These are phyloP conservation scores for Trematocara nigrifrons DNA, from an alignment of 2,113 vertebrate genomes.

Conservation along the genomic window DNA sequence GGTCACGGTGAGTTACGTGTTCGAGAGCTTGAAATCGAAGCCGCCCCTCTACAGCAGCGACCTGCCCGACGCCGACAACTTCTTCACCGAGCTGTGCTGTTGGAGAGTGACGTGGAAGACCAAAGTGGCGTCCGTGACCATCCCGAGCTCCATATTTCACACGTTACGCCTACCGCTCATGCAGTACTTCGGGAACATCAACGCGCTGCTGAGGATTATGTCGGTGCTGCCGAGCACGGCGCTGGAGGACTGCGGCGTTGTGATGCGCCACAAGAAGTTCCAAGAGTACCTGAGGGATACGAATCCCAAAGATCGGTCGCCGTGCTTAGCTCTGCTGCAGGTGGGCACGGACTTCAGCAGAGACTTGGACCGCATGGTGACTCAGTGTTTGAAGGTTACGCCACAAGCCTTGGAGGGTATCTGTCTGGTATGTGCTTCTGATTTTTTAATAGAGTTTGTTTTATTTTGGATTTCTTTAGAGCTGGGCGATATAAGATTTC, in stretches of 20 bases:
- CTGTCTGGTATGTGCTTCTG: slow-evolving; percentile 65
- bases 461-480: not conserved
- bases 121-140: slow-evolving; percentile 87
- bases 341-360: slow-evolving; percentile 73
- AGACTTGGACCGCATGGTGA: slow-evolving; percentile 77
- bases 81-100: slow-evolving; percentile 91
- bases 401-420: slow-evolving; percentile 76
- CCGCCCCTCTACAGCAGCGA: slow-evolving; percentile 88
- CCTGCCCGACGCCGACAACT: slow-evolving; percentile 89
- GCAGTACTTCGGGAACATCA: slow-evolving; percentile 93
- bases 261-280: slow-evolving; percentile 80
- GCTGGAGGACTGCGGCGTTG: slow-evolving; percentile 83
- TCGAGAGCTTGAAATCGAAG: slow-evolving; percentile 85
- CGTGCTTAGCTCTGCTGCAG: slow-evolving; percentile 83
- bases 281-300: slow-evolving; percentile 85
- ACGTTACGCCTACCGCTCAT: slow-evolving; percentile 88
- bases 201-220: slow-evolving; percentile 84
- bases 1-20: slow-evolving; percentile 83
- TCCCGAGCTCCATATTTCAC: slow-evolving; percentile 88
- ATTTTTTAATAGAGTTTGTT: not conserved
- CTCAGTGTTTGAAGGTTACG: slow-evolving; percentile 74
- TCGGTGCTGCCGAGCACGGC: slow-evolving; percentile 88
- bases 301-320: slow-evolving; percentile 77
- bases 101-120: slow-evolving; percentile 99
- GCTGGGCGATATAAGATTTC: no score